A percentile compares a stretch with the other conserved stretches of the same genome.
Conservation (phyloP, 2,888 invertebrate species). For the Rhabditophanes sp. region DNA sequence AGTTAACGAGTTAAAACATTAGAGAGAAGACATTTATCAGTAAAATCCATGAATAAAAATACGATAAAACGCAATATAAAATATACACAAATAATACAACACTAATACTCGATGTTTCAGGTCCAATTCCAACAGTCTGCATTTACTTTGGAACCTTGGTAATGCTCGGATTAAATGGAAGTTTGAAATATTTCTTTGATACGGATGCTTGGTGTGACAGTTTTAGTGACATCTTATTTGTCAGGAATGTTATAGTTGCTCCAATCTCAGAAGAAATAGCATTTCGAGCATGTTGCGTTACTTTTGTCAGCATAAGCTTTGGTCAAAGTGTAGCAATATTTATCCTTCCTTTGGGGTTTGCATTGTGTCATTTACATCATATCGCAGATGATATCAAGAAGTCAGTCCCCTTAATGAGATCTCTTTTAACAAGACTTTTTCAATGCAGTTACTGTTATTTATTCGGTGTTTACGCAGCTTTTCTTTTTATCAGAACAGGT, state of each 20-base stretch:
- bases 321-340: slow-evolving; percentile 11
- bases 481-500: slow-evolving; percentile 25
- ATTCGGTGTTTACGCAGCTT: slow-evolving; percentile 40
- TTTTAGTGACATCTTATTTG: slow-evolving; percentile 2
- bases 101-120: too few relatives aligned
- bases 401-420: slow-evolving; percentile 15
- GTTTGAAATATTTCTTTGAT: slow-evolving; percentile 18
- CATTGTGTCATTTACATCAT: slow-evolving; percentile 35
- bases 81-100: too few relatives aligned
- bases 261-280: slow-evolving; percentile 38
- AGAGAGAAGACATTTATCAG: too few relatives aligned
- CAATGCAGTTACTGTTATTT: slow-evolving; percentile 42
- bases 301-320: slow-evolving; percentile 16
- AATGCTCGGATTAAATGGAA: slow-evolving; percentile 19
- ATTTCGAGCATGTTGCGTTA: slow-evolving; percentile 34
- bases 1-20: too few relatives aligned
- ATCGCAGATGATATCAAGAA: slow-evolving; percentile 25
- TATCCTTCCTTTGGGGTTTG: slow-evolving; percentile 28
- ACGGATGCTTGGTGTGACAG: slow-evolving; percentile 2
- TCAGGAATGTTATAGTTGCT: slow-evolving; percentile 20
- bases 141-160: slow-evolving; percentile 29
- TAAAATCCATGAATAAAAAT: too few relatives aligned
- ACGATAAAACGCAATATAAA: too few relatives aligned
- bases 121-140: too few relatives aligned
- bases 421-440: slow-evolving; percentile 22